These are phyloP conservation scores for Mastomys natalensis DNA, from an alignment of 2,113 vertebrate genomes.

Conservation along the genomic window DNA sequence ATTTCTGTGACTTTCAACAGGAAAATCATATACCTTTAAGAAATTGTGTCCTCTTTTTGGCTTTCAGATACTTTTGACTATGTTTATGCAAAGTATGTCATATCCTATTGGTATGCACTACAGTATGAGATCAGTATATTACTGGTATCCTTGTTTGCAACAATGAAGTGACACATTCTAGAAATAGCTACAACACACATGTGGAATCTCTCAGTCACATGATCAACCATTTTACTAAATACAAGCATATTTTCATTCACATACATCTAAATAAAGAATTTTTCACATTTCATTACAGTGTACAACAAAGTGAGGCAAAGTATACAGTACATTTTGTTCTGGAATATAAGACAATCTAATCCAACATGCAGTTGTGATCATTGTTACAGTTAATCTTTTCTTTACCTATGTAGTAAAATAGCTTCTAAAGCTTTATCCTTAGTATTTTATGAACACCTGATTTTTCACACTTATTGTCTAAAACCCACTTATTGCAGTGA, in stretches of 20 bases:
- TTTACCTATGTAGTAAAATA: constrained; percentile 84
- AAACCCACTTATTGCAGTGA: constrained; percentile 80
- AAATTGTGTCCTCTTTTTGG: constrained; percentile 48
- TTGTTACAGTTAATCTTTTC: constrained; percentile 78
- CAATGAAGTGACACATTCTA: constrained; percentile 1
- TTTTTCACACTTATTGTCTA: constrained; percentile 77
- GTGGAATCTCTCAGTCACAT: constrained; percentile 87
- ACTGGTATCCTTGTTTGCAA: background rate
- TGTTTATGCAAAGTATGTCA: background rate
- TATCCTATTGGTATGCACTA: background rate
- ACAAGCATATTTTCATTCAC: constrained; percentile 90
- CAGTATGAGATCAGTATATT: constrained; percentile 31
- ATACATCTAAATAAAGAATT: constrained; percentile 90
- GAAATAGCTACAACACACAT: constrained; percentile 81
- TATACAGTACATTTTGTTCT: constrained; percentile 86
- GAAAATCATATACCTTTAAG: constrained; percentile 28
- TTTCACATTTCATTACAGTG: constrained; percentile 89
- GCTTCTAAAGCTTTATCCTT: constrained; percentile 82
- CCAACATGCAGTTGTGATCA: constrained; percentile 89
- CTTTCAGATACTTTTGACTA: background rate
- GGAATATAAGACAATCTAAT: constrained; percentile 86
- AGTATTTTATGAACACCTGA: constrained; percentile 79
- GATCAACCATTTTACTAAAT: constrained; percentile 90
- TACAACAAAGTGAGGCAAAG: constrained; percentile 88
- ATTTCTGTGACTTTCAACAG: constrained; percentile 45